phyloP scores from a whole-genome alignment of 2,797 vertebrate species.

The Cephalopachus bancanus region DNA sequence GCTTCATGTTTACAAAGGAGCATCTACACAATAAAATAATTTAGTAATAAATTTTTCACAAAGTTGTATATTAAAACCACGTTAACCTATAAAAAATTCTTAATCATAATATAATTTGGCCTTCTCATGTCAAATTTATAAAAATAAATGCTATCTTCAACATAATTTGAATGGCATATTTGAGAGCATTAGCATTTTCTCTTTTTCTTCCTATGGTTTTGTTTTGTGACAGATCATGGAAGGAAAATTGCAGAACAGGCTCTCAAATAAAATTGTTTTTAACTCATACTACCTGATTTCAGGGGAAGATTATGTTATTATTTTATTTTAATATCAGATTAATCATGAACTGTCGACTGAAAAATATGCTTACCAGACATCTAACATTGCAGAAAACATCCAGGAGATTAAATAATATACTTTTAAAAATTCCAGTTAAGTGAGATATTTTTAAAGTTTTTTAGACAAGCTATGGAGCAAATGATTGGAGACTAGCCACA shows the following conservation, averaged over 20 bases:
- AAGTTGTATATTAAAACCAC: background rate
- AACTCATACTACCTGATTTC: background rate
- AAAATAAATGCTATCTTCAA: background rate
- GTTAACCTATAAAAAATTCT: background rate
- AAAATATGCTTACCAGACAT: background rate
- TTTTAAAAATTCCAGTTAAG: background rate
- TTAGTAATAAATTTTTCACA: background rate
- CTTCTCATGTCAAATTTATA: background rate
- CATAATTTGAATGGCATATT: background rate
- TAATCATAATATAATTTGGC: background rate
- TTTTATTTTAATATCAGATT: background rate
- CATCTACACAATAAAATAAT: background rate
- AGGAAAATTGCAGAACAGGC: background rate
- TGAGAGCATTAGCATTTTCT: background rate
- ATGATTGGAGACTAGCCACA: background rate
- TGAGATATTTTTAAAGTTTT: background rate
- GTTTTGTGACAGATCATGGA: background rate
- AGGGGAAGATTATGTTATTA: constrained; percentile 11
- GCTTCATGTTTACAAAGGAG: background rate
- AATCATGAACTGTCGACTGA: background rate
- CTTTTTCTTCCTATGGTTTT: background rate
- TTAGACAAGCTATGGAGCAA: background rate
- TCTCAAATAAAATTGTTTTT: background rate
- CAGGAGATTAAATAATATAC: background rate
- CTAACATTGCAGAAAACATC: background rate